Conservation (phyloP, 2,797 vertebrate species). For the Falco rusticolus region DNA sequence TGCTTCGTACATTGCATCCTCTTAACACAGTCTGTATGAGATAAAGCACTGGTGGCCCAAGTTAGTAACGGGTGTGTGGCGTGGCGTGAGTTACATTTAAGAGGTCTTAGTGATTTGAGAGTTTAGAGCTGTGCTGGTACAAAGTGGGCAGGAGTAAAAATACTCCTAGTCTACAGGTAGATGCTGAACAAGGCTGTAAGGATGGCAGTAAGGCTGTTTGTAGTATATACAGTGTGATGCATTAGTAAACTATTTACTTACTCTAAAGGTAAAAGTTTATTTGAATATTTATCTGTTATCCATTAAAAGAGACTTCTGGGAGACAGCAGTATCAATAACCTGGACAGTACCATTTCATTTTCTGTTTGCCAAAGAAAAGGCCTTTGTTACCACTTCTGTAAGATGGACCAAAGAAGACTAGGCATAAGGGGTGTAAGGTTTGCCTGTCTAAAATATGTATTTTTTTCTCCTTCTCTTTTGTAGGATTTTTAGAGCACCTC, state of each 20-base stretch:
- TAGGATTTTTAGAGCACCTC: constrained; percentile 18
- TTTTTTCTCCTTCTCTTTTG: neutral
- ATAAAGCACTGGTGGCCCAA: neutral
- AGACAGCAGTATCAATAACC: neutral
- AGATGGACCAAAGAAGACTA: neutral
- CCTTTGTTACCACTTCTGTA: neutral
- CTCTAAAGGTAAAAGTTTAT: constrained; percentile 12
- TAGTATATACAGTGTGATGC: constrained; percentile 52
- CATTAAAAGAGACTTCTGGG: constrained; percentile 20
- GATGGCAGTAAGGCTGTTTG: neutral
- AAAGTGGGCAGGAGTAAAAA: neutral
- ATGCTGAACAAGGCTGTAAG: neutral
- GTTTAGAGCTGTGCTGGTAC: neutral
- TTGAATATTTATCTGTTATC: constrained; percentile 29
- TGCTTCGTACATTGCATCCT: neutral
- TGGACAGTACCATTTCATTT: neutral
- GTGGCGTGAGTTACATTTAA: neutral
- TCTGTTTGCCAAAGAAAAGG: neutral
- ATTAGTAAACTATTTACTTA: constrained; percentile 65
- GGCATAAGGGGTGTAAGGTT: neutral
- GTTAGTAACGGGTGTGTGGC: neutral
- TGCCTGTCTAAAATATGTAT: neutral
- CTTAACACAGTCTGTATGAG: neutral
- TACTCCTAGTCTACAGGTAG: neutral
- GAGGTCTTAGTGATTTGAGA: neutral